phyloP scores from a whole-genome alignment of 2,113 vertebrate species.

The Orycteropus afer region DNA sequence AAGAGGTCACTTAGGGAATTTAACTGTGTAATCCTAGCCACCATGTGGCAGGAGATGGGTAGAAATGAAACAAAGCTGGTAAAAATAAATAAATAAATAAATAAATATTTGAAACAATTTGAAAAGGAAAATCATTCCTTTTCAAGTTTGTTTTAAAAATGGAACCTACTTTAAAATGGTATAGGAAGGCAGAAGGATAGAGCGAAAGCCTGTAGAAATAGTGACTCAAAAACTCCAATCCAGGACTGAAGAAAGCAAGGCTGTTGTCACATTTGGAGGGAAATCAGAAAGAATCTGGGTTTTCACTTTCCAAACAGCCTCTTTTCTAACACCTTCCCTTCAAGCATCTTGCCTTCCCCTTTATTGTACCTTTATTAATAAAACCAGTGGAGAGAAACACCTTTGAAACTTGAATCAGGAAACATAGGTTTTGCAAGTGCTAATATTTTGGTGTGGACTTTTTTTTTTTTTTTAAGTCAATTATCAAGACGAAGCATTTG shows the following conservation, averaged over 20 bases:
- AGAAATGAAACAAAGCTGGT: conserved; percentile 66
- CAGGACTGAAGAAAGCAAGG: conserved; percentile 47
- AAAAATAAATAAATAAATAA: too few relatives aligned
- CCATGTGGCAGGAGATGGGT: conserved; percentile 51
- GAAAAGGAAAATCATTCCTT: conserved; percentile 67
- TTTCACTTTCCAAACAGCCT: conserved; percentile 18
- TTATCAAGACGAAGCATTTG: conserved; percentile 86
- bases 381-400: conserved; percentile 42
- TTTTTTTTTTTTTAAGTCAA: conserved; percentile 73
- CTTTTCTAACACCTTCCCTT: conserved; percentile 25
- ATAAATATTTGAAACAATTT: conserved; percentile 65
- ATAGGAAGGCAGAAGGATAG: conserved; percentile 31
- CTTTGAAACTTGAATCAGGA: conserved; percentile 68
- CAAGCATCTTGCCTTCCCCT: background rate
- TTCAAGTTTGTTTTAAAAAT: conserved; percentile 62
- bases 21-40: conserved; percentile 73
- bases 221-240: conserved; percentile 66
- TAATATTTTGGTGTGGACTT: conserved; percentile 70
- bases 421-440: conserved; percentile 70
- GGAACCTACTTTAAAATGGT: conserved; percentile 63
- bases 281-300: conserved; percentile 47
- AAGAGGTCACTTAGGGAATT: conserved; percentile 73
- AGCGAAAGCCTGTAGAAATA: conserved; percentile 40
- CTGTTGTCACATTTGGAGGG: conserved; percentile 53
- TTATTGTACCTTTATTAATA: conserved; percentile 70